Evolutionary conservation across 2,797 vertebrate species (phyloP).

Genomic region (Galagoides demidoff): DNA sequence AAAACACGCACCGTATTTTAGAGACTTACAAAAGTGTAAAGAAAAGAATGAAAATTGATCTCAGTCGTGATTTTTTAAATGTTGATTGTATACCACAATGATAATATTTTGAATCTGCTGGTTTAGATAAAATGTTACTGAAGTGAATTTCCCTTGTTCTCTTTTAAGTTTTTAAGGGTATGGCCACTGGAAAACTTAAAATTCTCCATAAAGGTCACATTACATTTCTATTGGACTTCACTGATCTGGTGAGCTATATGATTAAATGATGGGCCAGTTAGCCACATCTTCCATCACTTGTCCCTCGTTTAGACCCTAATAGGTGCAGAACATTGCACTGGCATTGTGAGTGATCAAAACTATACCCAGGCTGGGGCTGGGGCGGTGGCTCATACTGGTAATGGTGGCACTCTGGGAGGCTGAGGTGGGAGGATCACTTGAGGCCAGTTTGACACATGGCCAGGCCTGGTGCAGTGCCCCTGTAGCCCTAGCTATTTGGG

Average conservation of each 20-base stretch:
- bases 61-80: neutral
- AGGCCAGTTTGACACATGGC: too few species aligned
- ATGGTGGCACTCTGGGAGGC: neutral
- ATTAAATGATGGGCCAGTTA: neutral
- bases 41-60: neutral
- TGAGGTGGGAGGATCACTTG: neutral
- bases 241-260: neutral
- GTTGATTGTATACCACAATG: neutral
- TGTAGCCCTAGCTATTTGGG: neutral
- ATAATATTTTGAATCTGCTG: neutral
- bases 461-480: neutral
- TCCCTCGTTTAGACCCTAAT: too few species aligned
- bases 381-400: neutral
- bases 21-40: too few species aligned
- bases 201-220: neutral
- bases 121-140: neutral
- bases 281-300: too few species aligned
- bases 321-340: neutral
- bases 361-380: neutral
- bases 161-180: neutral
- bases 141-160: neutral
- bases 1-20: neutral
- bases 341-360: neutral
- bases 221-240: neutral
- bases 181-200: neutral